Conservation (phyloP, 1,140 invertebrate genomes). For the Cyrtorhinus lividipennis region DNA sequence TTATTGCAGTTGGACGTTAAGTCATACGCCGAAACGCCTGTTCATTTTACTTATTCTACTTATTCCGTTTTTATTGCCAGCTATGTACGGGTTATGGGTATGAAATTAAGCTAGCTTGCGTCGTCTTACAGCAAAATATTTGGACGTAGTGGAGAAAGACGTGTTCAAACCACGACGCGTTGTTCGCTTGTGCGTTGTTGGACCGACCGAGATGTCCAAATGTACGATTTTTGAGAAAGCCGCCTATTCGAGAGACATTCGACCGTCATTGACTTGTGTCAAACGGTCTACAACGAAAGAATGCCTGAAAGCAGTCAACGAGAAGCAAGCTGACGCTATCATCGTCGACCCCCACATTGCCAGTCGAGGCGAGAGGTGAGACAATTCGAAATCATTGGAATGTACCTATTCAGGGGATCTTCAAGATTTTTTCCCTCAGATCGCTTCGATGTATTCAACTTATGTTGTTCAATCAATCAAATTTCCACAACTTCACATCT, state of each 20-base stretch:
- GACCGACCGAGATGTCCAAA: conserved; percentile 43
- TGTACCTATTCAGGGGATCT: no score
- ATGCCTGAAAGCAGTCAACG: conserved; percentile 51
- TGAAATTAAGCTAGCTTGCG: no score
- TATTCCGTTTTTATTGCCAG: no score
- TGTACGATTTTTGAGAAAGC: conserved; percentile 47
- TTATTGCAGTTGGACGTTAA: no score
- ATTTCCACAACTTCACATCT: no score
- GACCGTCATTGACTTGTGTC: conserved; percentile 52
- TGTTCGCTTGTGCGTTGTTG: conserved; percentile 47
- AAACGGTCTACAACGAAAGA: conserved; percentile 36
- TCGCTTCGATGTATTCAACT: no score
- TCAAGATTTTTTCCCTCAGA: no score
- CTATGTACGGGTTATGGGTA: no score
- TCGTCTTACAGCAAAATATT: conserved; percentile 48
- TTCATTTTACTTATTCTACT: no score
- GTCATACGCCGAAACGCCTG: no score
- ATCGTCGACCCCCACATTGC: conserved; percentile 42
- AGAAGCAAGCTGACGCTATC: conserved; percentile 46
- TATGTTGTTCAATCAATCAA: no score
- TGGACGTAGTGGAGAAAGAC: conserved; percentile 60
- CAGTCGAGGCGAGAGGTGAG: conserved; percentile 37
- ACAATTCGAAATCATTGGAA: neutral
- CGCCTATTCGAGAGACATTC: conserved; percentile 53
- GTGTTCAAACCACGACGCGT: conserved; percentile 38